phyloP scores from a whole-genome alignment of 2,888 invertebrate species.

The Pristionchus mayeri region DNA sequence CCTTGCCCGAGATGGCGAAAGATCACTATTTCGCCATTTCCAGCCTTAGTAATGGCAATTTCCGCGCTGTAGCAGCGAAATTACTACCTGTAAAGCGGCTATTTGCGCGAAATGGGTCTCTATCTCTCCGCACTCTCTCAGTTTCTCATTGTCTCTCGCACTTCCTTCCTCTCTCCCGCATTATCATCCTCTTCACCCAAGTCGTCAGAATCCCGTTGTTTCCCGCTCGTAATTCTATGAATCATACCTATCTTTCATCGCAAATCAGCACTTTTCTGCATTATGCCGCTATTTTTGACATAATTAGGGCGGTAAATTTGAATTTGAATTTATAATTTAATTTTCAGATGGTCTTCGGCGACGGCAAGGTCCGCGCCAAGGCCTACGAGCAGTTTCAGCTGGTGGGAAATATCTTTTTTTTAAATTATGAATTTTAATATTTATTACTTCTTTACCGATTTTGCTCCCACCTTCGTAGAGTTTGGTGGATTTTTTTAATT shows the following conservation, averaged over 20 bases:
- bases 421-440: no score
- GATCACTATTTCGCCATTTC: no score
- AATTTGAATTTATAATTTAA: no score
- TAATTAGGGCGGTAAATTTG: not conserved
- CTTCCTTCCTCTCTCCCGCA: not conserved
- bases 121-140: not conserved
- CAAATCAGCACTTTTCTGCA: not conserved
- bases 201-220: not conserved
- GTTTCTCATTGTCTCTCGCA: not conserved
- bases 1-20: no score
- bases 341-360: constrained; percentile 46
- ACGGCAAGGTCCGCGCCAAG: constrained; percentile 10
- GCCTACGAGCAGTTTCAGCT: constrained; percentile 34
- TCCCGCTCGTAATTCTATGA: not conserved
- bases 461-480: no score
- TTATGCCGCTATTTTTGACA: not conserved
- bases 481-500: no score
- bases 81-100: not conserved
- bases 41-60: no score
- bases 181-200: not conserved
- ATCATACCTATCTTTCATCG: not conserved
- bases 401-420: no score
- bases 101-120: not conserved
- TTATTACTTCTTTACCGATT: no score
- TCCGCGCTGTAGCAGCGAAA: no score